Conservation (phyloP, 2,888 invertebrate genomes). For the Aphodius granarius region DNA sequence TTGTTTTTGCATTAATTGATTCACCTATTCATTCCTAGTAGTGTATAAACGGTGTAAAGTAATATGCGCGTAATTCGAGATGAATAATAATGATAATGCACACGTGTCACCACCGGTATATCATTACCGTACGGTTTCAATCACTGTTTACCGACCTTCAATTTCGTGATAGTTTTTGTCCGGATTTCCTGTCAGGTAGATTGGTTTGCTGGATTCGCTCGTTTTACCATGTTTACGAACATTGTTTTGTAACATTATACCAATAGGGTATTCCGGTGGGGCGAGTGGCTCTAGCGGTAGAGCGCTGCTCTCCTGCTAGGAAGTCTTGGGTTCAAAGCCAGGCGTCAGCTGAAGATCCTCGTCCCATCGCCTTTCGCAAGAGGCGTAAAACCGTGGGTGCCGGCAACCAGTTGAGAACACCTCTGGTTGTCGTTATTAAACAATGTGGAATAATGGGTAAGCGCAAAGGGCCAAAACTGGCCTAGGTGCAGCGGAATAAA, state of each 20-base stretch:
- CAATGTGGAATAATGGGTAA: too few species aligned
- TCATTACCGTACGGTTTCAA: constrained; percentile 8
- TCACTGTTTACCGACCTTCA: constrained; percentile 14
- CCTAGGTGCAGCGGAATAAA: too few species aligned
- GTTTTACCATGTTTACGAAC: not conserved
- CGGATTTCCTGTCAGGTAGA: not conserved
- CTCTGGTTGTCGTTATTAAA: too few species aligned
- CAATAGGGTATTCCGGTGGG: too few species aligned
- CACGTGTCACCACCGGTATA: constrained; percentile 4
- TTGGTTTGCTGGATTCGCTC: not conserved
- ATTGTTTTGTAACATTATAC: not conserved
- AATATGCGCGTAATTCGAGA: constrained; percentile 4
- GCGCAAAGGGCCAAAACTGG: too few species aligned
- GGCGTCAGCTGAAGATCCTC: too few species aligned
- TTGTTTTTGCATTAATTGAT: not conserved
- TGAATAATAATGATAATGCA: constrained; percentile 12
- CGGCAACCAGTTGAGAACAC: too few species aligned
- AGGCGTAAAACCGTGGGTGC: too few species aligned
- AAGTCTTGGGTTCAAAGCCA: too few species aligned
- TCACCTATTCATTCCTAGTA: not conserved
- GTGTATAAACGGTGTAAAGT: not conserved
- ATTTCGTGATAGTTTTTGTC: not conserved
- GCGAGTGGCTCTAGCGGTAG: too few species aligned
- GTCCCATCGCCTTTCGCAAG: too few species aligned
- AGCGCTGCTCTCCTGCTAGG: too few species aligned